Evolutionary conservation across 2,888 invertebrate genomes (phyloP).

Genomic region (Conchocele bisecta): DNA sequence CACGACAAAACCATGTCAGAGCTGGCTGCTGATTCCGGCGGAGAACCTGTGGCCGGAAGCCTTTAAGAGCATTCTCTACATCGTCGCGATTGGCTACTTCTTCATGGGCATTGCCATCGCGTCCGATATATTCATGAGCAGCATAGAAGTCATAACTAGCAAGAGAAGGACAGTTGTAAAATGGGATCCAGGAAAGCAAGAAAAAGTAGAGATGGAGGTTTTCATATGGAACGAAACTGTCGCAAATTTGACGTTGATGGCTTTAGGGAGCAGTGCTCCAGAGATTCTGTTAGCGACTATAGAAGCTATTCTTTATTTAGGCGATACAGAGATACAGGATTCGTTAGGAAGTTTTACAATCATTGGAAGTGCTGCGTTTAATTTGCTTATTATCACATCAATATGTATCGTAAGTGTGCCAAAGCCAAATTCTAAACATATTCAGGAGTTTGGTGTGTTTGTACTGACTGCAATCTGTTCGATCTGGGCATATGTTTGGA

Average conservation of each 20-base stretch:
- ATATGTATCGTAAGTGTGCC: slow-evolving; percentile 78
- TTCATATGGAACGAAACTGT: slow-evolving; percentile 81
- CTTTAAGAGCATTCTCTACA: slow-evolving; percentile 77
- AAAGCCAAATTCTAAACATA: slow-evolving; percentile 65
- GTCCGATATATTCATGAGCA: slow-evolving; percentile 80
- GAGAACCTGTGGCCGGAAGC: slow-evolving; percentile 79
- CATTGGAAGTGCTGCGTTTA: slow-evolving; percentile 81
- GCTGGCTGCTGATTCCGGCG: slow-evolving; percentile 79
- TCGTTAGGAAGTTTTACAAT: slow-evolving; percentile 80
- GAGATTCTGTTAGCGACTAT: slow-evolving; percentile 79
- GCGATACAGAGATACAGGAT: slow-evolving; percentile 53
- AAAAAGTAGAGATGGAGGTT: slow-evolving; percentile 75
- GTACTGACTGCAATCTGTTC: slow-evolving; percentile 77
- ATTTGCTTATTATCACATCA: slow-evolving; percentile 79
- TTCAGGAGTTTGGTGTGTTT: slow-evolving; percentile 79
- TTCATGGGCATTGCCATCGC: slow-evolving; percentile 80
- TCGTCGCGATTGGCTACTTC: slow-evolving; percentile 76
- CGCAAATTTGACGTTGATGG: slow-evolving; percentile 81
- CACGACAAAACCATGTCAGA: slow-evolving; percentile 64
- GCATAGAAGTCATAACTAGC: slow-evolving; percentile 81
- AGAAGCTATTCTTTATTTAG: slow-evolving; percentile 65
- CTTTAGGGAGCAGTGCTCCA: slow-evolving; percentile 80
- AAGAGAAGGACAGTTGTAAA: slow-evolving; percentile 74
- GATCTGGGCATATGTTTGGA: slow-evolving; percentile 81
- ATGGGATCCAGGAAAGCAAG: slow-evolving; percentile 77